Evolutionary conservation across 2,888 invertebrate species (phyloP), one percentile per base, ranked within the genome.

Genomic region (Tholera decimalis): DNA sequence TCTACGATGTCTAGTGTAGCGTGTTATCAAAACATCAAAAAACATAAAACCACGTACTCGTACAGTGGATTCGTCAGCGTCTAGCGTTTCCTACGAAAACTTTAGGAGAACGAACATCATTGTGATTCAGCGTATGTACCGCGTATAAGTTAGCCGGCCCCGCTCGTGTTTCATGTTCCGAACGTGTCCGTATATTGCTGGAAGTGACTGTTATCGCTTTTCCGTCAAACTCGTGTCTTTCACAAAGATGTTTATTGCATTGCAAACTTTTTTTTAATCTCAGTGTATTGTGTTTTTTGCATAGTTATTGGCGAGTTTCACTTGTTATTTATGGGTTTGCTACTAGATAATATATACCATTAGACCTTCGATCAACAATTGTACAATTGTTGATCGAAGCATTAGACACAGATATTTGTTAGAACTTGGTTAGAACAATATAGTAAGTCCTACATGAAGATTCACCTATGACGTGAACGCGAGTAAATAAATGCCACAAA

Each of bases 121-220:
- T 91, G 86, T 87, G 80, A 90, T 91, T 88, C 90, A 82, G 82
- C 68, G 83, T 75, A 85, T 78, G 88, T 81, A 66, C 33, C 22
- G 26, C 49, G 72, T 82, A 80, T 83, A 84, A 83, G 83, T 85
- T 84, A 84, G 84, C 90, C 90, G 89, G 80, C 83, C 79, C 73
- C 82, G 85, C 77, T 88, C 84, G 78, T 85, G 85, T 85, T 86
- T 83, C 85, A 83, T 80, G 73, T 78, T 74, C 28, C 54, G 80
- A 82, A 84, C 85, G 85, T 88, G 87, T 79, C 77, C 67, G 73
- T 60, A 75, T 65, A 72, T 80, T 28, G 47, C 67, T 79, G 79
- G 74, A 80, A 78, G 79, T 72, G 65, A 73, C 66, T 59, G 68
- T 61, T 79, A 79, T 77, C 80, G 79, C 77, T 71, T 66, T 65